phyloP scores from a whole-genome alignment of 2,113 vertebrate species.

The Mungos mungo region DNA sequence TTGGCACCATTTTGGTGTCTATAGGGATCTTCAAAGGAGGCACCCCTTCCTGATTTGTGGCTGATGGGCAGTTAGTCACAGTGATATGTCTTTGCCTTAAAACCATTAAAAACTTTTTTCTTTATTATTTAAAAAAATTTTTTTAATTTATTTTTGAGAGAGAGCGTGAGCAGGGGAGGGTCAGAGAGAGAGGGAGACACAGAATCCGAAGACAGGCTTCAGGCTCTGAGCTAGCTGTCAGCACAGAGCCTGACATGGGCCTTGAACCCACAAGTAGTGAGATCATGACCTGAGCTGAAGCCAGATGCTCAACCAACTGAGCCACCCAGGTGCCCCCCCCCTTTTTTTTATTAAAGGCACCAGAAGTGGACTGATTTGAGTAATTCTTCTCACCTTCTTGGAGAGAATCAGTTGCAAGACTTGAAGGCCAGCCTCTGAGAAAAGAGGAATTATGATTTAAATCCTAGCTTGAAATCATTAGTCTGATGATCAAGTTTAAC shows the following conservation, averaged over 20 bases:
- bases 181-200: no score
- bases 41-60: neutral
- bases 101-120: neutral
- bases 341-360: neutral
- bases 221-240: no score
- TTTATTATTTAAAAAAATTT: no score
- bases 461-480: constrained; percentile 22
- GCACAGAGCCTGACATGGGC: no score
- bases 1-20: neutral
- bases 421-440: constrained; percentile 7
- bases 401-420: neutral
- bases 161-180: no score
- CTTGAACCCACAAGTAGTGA: no score
- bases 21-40: neutral
- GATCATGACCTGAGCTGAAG: no score
- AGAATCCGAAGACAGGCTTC: no score
- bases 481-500: neutral
- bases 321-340: no score
- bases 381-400: neutral
- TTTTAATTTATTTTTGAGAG: no score
- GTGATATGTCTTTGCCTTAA: neutral
- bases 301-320: no score
- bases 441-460: constrained; percentile 10
- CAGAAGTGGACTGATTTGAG: neutral
- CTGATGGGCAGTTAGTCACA: neutral